Evolutionary conservation across 2,797 vertebrate genomes (phyloP).

Genomic region (Choloepus didactylus): DNA sequence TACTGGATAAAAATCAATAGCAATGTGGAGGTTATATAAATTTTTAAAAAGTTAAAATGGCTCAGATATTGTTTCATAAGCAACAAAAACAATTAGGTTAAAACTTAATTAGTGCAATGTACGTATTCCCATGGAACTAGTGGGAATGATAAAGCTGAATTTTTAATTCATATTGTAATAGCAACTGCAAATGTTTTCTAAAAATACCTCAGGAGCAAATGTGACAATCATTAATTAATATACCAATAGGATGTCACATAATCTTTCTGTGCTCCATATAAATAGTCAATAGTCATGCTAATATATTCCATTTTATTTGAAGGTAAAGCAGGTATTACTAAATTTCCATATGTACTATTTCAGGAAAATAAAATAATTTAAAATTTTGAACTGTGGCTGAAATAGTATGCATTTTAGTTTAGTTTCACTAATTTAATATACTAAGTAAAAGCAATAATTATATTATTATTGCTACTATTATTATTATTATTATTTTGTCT

Average conservation of each 20-base stretch:
- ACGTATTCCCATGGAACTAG: background rate
- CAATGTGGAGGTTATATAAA: background rate
- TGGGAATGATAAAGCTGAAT: constrained; percentile 8
- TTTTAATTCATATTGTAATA: constrained; percentile 8
- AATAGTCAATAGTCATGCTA: background rate
- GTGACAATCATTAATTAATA: constrained; percentile 23
- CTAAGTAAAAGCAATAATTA: constrained; percentile 16
- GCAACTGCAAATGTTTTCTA: background rate
- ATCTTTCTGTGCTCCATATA: background rate
- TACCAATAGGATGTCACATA: background rate
- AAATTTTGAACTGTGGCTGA: background rate
- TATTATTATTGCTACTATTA: background rate
- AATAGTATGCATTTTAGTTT: background rate
- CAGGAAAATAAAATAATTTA: background rate
- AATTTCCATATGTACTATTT: background rate
- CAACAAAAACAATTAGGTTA: background rate
- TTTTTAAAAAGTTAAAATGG: background rate
- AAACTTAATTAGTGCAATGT: background rate
- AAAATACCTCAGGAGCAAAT: background rate
- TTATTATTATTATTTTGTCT: background rate
- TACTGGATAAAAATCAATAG: background rate
- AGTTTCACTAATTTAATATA: constrained; percentile 34
- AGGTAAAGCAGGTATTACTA: background rate
- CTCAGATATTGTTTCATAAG: background rate
- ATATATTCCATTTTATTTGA: background rate